Evolutionary conservation across 2,888 invertebrate species (phyloP).

Genomic region (Deilephila elpenor): DNA sequence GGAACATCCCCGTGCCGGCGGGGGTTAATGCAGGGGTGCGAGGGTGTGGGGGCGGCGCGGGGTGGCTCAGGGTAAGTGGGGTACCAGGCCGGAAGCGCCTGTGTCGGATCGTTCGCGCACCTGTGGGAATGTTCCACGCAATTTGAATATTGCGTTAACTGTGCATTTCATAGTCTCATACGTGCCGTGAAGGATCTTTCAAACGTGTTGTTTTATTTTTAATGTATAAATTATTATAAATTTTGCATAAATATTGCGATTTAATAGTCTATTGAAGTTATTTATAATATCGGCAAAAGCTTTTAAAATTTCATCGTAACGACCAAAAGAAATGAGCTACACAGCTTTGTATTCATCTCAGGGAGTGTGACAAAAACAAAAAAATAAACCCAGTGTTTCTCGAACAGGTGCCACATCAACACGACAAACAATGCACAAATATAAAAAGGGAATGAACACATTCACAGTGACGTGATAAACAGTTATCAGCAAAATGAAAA

Average conservation of each 20-base stretch:
- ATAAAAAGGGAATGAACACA: slow-evolving; percentile 58
- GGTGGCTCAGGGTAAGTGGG: slow-evolving; percentile 67
- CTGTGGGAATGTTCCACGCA: slow-evolving; percentile 76
- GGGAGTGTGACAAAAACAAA: slow-evolving; percentile 43
- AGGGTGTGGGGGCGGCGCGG: slow-evolving; percentile 50
- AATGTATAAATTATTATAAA: too few species aligned
- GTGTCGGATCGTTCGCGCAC: slow-evolving; percentile 76
- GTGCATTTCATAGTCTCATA: slow-evolving; percentile 6
- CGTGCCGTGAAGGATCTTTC: background rate
- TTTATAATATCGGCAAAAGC: background rate
- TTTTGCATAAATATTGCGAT: too few species aligned
- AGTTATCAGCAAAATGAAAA: slow-evolving; percentile 76
- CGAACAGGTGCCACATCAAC: slow-evolving; percentile 61
- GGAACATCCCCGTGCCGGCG: slow-evolving; percentile 63
- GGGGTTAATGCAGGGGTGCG: slow-evolving; percentile 44
- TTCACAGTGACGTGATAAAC: slow-evolving; percentile 71
- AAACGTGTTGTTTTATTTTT: background rate
- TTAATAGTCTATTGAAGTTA: too few species aligned
- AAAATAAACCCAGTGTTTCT: slow-evolving; percentile 54
- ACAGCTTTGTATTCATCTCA: slow-evolving; percentile 41
- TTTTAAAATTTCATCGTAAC: too few species aligned
- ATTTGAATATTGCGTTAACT: slow-evolving; percentile 62
- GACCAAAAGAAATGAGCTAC: background rate
- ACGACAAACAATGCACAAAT: slow-evolving; percentile 63
- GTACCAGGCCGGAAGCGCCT: slow-evolving; percentile 77